A percentile compares a stretch with the other conserved stretches of the same genome.
Conservation (phyloP, 2,888 invertebrate genomes). For the Phyto melanocephala region DNA sequence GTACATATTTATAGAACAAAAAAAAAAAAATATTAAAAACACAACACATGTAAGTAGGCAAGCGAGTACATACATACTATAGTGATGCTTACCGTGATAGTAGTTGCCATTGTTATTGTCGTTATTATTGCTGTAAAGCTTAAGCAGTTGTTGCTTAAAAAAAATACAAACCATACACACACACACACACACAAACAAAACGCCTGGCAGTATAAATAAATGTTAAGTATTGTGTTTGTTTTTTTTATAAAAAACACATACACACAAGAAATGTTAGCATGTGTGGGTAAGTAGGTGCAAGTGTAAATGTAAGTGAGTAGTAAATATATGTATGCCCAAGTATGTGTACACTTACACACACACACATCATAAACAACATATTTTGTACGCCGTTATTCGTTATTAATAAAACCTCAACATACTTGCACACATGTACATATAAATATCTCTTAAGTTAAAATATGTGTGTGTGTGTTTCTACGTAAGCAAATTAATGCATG, state of each 20-base stretch:
- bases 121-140: constrained; percentile 1
- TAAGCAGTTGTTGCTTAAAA: constrained; percentile 6
- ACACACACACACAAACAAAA: constrained; percentile 15
- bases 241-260: not conserved
- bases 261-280: not conserved
- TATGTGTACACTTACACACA: not conserved
- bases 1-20: too few relatives aligned
- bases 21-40: not conserved
- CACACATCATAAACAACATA: constrained; percentile 14
- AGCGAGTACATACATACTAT: not conserved
- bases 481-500: not conserved
- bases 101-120: constrained; percentile 1
- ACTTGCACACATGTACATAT: too few relatives aligned
- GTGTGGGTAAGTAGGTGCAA: not conserved
- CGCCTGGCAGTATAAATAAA: constrained; percentile 56
- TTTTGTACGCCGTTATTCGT: constrained; percentile 34
- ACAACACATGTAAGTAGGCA: not conserved
- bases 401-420: constrained; percentile 43
- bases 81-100: not conserved
- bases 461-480: not conserved
- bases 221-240: constrained; percentile 55
- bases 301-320: constrained; percentile 25
- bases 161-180: not conserved
- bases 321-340: not conserved
- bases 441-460: too few relatives aligned